Base-by-base conservation (phyloP, 2,888 invertebrate genomes). In the Lepidochitona cinerea region DNA sequence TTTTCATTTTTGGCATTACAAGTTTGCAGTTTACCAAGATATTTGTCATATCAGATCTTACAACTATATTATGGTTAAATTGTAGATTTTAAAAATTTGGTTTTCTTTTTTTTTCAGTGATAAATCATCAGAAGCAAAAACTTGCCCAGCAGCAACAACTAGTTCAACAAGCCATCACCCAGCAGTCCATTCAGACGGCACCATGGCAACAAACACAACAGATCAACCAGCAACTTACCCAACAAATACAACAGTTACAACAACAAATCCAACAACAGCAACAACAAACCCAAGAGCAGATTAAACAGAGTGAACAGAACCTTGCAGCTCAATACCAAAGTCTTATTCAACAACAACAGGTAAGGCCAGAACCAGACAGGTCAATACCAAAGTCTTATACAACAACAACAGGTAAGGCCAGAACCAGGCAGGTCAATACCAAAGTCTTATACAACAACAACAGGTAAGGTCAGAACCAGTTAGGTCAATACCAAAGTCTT, bases 271-370 rank as follows among this genome's bases (percentile, higher is more conserved):
- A 87, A 41, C 83, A 83, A 79, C 85, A 85, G 52, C 84, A 84
- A 75, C 68, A 81, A 14, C 79, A 87, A 76, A 83, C 86, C 75
- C 84, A 86, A 18, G 87, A 88, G 65, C 89, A 99, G 92, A 96
- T 99, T 79, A 94, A 94, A 84, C 97, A 98, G 91, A 98, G 98
- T 87, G 99, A 99, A 91, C 95, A 94, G 88, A 99, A 99, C 93
- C 93, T 99, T 80, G 94, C 95, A 84, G 98, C 98, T 71, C 99
- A 99, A 90, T 97, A 98, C 91, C 94, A 96, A 89, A 96, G 96
- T 86, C 92, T 93, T 86, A 87, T 89, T 76, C 95, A 96, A 86
- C 97, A 97, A 90, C 97, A 98, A 91, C 96, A 97, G 92, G 94
- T 94, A 77, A 94, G 95, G n/a, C n/a, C n/a, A n/a, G n/a, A n/a